Conservation (phyloP, 2,888 invertebrate genomes). For the Drosophila diplacantha region DNA sequence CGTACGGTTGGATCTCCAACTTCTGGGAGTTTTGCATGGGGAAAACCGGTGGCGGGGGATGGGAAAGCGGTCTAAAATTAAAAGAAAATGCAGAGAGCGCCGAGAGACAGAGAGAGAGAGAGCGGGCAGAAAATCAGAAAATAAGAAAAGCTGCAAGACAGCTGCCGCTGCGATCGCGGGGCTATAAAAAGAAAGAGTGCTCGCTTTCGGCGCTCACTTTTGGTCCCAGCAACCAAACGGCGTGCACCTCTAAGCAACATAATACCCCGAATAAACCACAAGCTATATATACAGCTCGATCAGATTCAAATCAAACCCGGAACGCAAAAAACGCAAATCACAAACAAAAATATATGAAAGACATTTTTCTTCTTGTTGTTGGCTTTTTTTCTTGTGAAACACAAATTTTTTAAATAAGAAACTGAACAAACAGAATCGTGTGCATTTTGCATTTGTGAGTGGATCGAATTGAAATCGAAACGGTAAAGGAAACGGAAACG, state of each 20-base stretch:
- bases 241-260: slow-evolving; percentile 46
- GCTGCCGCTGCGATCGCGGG: slow-evolving; percentile 33
- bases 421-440: slow-evolving; percentile 4
- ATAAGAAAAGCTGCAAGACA: slow-evolving; percentile 21
- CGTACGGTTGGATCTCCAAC: not conserved
- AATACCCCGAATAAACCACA: slow-evolving; percentile 5
- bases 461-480: slow-evolving; percentile 14
- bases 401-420: slow-evolving; percentile 5
- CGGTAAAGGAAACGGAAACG: not conserved
- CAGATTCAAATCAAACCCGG: slow-evolving; percentile 18
- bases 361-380: slow-evolving; percentile 16
- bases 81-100: slow-evolving; percentile 53
- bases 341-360: not conserved
- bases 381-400: slow-evolving; percentile 25
- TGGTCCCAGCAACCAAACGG: slow-evolving; percentile 75
- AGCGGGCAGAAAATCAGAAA: slow-evolving; percentile 14
- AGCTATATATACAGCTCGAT: slow-evolving; percentile 38
- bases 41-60: not conserved
- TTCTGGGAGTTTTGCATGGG: slow-evolving; percentile 19
- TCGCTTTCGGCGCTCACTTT: slow-evolving; percentile 74
- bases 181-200: slow-evolving; percentile 66
- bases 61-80: slow-evolving; percentile 52
- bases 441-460: slow-evolving; percentile 42
- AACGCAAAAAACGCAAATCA: slow-evolving; percentile 32
- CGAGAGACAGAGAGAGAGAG: slow-evolving; percentile 10